Evolutionary conservation across 2,888 invertebrate species (phyloP).

Genomic region (Ochropacha duplaris): DNA sequence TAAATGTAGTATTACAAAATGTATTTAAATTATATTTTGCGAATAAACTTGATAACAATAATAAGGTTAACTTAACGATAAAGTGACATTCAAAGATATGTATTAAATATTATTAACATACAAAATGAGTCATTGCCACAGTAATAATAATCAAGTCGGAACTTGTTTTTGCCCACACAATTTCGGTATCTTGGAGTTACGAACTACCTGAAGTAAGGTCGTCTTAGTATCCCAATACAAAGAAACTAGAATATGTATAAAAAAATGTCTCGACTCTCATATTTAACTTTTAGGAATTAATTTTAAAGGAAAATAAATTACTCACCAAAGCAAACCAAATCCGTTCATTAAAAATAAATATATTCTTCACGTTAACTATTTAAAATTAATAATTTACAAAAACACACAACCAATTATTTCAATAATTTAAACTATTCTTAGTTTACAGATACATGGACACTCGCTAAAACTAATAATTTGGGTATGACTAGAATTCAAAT

Average conservation of each 20-base stretch:
- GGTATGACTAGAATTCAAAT: conserved; percentile 77
- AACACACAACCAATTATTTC: conserved; percentile 44
- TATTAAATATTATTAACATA: background rate
- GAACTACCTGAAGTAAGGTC: conserved; percentile 2
- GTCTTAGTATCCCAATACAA: background rate
- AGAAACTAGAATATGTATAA: background rate
- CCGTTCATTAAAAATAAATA: conserved; percentile 73
- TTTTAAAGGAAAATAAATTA: conserved; percentile 21
- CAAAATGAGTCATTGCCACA: background rate
- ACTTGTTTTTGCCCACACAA: conserved; percentile 1
- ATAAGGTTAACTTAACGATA: background rate
- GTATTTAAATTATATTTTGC: no score
- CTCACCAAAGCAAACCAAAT: conserved; percentile 80
- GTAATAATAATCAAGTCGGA: background rate
- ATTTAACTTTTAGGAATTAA: conserved; percentile 5
- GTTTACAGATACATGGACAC: conserved; percentile 31
- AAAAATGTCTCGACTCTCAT: background rate
- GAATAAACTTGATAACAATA: background rate
- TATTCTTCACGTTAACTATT: conserved; percentile 35
- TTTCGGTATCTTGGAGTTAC: background rate
- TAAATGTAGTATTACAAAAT: no score
- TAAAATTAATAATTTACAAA: conserved; percentile 28
- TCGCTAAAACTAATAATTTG: conserved; percentile 65
- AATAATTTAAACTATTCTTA: conserved; percentile 33
- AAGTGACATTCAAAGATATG: background rate